Base-by-base conservation (phyloP, 2,113 vertebrate genomes). In the Phalacrocorax aristotelis region DNA sequence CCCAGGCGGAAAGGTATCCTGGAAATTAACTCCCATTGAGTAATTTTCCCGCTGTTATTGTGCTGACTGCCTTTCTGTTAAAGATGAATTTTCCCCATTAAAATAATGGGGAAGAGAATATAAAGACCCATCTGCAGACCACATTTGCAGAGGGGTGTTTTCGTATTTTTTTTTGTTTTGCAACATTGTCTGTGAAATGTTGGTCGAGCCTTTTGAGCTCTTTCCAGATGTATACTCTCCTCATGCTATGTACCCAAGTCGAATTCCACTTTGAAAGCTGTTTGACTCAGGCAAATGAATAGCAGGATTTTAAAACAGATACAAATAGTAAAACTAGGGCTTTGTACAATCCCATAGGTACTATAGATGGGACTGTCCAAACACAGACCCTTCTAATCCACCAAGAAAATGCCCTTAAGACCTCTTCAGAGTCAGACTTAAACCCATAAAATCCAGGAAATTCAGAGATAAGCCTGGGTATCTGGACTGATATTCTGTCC, bases 391-490 rank as follows among this genome's bases (percentile, higher is more conserved):
- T 92, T 84, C 93, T 97, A 98, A 97, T 97, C 97, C 94, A 85
- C 88, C 90, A 86, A 95, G 93, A 97, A 98, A 97, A 96, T 84
- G 92, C 95, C 95, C 94, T 94, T 96, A 95, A 96, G 95, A 96
- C 91, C 90, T 96, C 93, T 96, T 97, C 96, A 95, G 93, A 98
- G 93, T 94, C 96, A 97, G 96, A 93, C 95, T 96, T 95, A 97
- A 97, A 97, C 77, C 95, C 75, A 87, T 96, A 97, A 97, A 97
- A 96, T 89, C 94, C 96, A 96, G 96, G 93, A 96, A 97, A 96
- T 97, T 97, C 96, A 93, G 90, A 96, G 95, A 97, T 96, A 98
- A 97, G 93, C 94, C 89, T 94, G 89, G 74, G 91, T 97, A 96
- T 96, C 90, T 97, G 96, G 89, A 87, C 93, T 83, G 89, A 96